Evolutionary conservation across 1,140 invertebrate genomes (phyloP), one percentile per base, ranked within the genome.

Genomic region (Heliconius melpomene): DNA sequence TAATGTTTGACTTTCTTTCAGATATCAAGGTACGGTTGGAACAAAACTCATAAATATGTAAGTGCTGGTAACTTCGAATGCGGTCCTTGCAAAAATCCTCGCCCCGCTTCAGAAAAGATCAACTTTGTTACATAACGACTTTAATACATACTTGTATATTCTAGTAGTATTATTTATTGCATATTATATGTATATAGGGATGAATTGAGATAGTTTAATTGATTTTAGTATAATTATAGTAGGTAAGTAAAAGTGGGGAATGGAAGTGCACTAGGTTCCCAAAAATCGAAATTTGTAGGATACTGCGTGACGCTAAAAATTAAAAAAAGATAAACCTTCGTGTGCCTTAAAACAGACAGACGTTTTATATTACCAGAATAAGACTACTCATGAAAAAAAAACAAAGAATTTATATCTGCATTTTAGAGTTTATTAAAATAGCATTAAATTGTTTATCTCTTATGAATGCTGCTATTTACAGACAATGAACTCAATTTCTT

Each of bases 41-140:
- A 93, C 88, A 91, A 88, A 89, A 86, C 90, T 94, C 91, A 94
- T 94, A 94, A 94, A 94, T 94, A 94, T 94, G 90, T 93, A 93
- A 86, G 86, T 79, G 85, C 90, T 89, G 87, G 84, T 85, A 83
- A 84, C 84, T 85, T 85, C 85, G 83, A 89, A 86, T 85, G 87
- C 84, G 86, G 86, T 85, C 88, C 88, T 90, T 89, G 88, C 87
- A 86, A 90, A 93, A 92, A 89, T 89, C 80, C 75, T 78, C 80
- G 77, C 85, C 75, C 85, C 85, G 79, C 79, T 87, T 80, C 54
- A 81, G 87, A 90, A 88, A 89, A 88, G 88, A 89, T 91, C 90
- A 90, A 86, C 83, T 87, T 84, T 85, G 86, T 75, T 72, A 77
- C 29, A 89, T 92, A 83, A 90, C 85, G 84, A 89, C 88, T 86